These are phyloP conservation scores for Phasianus colchicus DNA, from an alignment of 2,113 vertebrate genomes.

Conservation along the genomic window DNA sequence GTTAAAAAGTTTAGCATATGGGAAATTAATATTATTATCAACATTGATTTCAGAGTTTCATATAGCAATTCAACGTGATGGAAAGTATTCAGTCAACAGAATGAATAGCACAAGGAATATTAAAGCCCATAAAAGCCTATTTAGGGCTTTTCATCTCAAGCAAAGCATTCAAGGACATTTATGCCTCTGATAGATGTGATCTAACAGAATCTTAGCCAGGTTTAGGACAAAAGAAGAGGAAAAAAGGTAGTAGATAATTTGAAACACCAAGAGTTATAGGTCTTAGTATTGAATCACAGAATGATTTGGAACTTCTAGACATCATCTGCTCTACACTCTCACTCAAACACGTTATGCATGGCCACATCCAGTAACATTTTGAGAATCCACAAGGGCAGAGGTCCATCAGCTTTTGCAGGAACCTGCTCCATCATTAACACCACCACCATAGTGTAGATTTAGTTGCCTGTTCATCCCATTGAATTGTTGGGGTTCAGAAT, in stretches of 20 bases:
- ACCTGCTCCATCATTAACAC: not conserved
- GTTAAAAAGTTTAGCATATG: not conserved
- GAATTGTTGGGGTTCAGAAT: not conserved
- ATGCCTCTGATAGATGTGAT: not conserved
- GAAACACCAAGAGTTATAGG: not conserved
- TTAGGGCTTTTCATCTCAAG: not conserved
- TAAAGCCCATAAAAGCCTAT: not conserved
- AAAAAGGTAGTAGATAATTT: not conserved
- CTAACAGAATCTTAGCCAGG: not conserved
- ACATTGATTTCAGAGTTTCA: not conserved
- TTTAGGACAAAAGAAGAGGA: not conserved
- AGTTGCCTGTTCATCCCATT: not conserved
- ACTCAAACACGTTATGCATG: not conserved
- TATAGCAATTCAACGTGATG: not conserved
- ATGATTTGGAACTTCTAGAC: not conserved
- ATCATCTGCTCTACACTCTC: not conserved
- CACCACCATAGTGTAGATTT: not conserved
- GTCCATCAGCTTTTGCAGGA: not conserved
- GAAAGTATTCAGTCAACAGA: not conserved
- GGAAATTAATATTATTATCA: not conserved
- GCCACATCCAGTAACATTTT: not conserved
- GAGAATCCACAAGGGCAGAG: not conserved
- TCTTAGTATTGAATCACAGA: rapidly evolving
- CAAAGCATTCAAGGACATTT: not conserved
- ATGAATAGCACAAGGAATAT: not conserved